A percentile compares a stretch with the other conserved stretches of the same genome.
These are phyloP conservation scores for Chironomus tepperi DNA, from an alignment of 1,140 invertebrate species.

Conservation along the genomic window DNA sequence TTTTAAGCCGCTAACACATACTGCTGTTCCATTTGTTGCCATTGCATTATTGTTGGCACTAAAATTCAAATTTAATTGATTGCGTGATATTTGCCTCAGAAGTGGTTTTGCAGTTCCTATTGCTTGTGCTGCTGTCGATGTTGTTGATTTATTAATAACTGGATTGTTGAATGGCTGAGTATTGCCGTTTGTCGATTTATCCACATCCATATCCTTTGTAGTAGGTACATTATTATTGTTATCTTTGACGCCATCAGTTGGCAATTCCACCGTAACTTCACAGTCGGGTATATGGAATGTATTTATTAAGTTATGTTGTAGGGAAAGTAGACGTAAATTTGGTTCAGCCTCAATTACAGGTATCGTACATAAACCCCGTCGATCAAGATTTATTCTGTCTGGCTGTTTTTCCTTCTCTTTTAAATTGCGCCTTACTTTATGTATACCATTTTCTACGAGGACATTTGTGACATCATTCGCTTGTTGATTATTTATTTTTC, in stretches of 20 bases:
- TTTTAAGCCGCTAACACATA: background rate
- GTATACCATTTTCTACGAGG: slow-evolving; percentile 46
- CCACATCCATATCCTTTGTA: background rate
- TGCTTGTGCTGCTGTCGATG: background rate
- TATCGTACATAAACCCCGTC: slow-evolving; percentile 61
- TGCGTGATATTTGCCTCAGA: background rate
- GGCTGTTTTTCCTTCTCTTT: slow-evolving; percentile 64
- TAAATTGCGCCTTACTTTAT: slow-evolving; percentile 54
- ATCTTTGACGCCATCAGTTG: slow-evolving; percentile 15
- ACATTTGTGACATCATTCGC: background rate
- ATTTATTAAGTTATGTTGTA: slow-evolving; percentile 84
- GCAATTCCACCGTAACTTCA: background rate
- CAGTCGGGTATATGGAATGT: slow-evolving; percentile 47
- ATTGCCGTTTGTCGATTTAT: background rate
- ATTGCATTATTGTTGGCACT: slow-evolving; percentile 17
- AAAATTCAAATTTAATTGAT: slow-evolving; percentile 16
- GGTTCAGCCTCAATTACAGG: slow-evolving; percentile 72
- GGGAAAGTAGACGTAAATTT: slow-evolving; percentile 69
- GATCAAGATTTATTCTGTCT: slow-evolving; percentile 67
- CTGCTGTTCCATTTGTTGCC: background rate
- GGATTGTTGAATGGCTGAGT: background rate
- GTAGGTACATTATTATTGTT: slow-evolving; percentile 1
- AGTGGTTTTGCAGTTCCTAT: background rate
- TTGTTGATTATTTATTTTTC: slow-evolving; percentile 33
- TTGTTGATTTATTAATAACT: slow-evolving; percentile 12